A percentile compares a stretch with the other conserved stretches of the same genome.
Conservation (phyloP, 2,888 invertebrate species). For the Latheticus oryzae region DNA sequence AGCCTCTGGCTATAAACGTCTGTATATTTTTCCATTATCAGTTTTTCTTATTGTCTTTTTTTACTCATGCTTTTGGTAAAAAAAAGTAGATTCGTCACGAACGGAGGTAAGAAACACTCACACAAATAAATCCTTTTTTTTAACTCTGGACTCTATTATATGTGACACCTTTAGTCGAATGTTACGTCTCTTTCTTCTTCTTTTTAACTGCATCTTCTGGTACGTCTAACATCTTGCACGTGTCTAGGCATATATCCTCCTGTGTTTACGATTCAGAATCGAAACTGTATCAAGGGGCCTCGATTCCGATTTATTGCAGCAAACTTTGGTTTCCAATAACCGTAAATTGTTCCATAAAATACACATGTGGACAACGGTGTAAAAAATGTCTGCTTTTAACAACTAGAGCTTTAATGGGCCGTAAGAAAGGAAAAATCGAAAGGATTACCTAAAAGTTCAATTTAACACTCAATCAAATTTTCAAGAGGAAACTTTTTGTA, state of each 20-base stretch:
- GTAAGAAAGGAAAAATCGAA: too few species aligned
- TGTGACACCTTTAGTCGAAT: conserved; percentile 40
- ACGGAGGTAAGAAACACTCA: conserved; percentile 22
- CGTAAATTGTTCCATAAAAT: conserved; percentile 63
- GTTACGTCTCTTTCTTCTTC: conserved; percentile 34
- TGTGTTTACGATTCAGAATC: conserved; percentile 56
- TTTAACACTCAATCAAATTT: too few species aligned
- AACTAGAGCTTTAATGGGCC: conserved; percentile 54
- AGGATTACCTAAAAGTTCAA: too few species aligned
- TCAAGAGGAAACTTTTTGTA: not conserved
- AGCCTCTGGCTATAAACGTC: conserved; percentile 21
- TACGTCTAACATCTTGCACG: conserved; percentile 46
- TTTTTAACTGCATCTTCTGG: conserved; percentile 42
- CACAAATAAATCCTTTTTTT: conserved; percentile 39
- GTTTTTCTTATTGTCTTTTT: conserved; percentile 23
- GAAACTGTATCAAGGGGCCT: conserved; percentile 55
- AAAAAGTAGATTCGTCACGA: conserved; percentile 39
- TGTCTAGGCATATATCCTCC: conserved; percentile 54
- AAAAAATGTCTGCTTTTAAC: conserved; percentile 62
- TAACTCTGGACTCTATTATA: conserved; percentile 31
- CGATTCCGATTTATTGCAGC: conserved; percentile 60
- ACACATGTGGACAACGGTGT: conserved; percentile 60
- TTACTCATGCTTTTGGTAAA: conserved; percentile 2
- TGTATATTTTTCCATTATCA: conserved; percentile 35
- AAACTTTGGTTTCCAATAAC: conserved; percentile 63